phyloP scores from a whole-genome alignment of 1,140 invertebrate genomes.

The Hermatobates lingyangjiaoensis region DNA sequence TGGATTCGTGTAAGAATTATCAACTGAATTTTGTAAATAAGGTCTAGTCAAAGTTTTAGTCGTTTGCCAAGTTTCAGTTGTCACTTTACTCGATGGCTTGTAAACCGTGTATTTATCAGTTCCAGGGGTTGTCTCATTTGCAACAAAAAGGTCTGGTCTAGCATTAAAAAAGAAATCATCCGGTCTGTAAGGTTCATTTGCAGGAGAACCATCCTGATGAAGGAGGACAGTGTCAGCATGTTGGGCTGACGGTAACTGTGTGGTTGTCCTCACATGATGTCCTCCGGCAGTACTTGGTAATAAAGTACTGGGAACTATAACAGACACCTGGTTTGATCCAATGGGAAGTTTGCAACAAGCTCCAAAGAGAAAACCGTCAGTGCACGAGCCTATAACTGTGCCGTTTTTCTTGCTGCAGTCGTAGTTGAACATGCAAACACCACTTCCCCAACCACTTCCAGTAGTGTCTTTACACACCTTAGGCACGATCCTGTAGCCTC shows the following conservation, averaged over 20 bases:
- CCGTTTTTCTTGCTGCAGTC: conserved; percentile 64
- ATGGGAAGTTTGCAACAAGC: conserved; percentile 59
- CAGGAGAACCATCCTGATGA: conserved; percentile 36
- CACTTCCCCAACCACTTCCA: conserved; percentile 25
- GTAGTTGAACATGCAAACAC: conserved; percentile 89
- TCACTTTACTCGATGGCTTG: too few relatives aligned
- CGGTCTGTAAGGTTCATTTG: conserved; percentile 34
- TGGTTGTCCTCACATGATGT: too few relatives aligned
- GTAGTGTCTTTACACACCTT: conserved; percentile 42
- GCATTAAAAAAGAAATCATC: conserved; percentile 29
- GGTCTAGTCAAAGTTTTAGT: too few relatives aligned
- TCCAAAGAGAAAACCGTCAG: conserved; percentile 79
- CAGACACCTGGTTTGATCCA: conserved; percentile 13
- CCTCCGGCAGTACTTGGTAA: conserved; percentile 28
- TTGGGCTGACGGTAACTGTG: neutral
- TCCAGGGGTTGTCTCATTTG: conserved; percentile 4
- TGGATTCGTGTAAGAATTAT: too few relatives aligned
- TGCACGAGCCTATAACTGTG: conserved; percentile 68
- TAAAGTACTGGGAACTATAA: conserved; percentile 8
- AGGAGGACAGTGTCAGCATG: conserved; percentile 40
- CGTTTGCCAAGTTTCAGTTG: too few relatives aligned
- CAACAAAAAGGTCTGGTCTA: conserved; percentile 5
- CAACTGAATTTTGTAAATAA: too few relatives aligned
- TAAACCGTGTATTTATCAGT: too few relatives aligned
- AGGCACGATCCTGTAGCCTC: conserved; percentile 65